These are phyloP conservation scores for Merodon equestris DNA, from an alignment of 2,888 invertebrate species.

Conservation along the genomic window DNA sequence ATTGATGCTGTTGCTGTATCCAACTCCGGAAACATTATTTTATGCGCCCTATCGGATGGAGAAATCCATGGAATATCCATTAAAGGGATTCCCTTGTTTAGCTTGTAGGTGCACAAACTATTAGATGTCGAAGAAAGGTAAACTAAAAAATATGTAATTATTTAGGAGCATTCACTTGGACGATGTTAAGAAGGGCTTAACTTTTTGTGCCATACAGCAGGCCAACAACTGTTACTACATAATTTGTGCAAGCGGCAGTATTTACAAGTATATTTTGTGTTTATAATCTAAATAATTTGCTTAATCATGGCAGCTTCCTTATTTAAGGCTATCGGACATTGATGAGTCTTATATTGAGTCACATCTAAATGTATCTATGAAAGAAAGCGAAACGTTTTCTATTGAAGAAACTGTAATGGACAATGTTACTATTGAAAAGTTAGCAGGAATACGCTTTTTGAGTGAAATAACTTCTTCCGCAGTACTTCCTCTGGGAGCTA, in stretches of 20 bases:
- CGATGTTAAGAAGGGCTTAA: conserved; percentile 72
- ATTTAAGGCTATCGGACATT: conserved; percentile 73
- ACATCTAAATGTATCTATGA: conserved; percentile 72
- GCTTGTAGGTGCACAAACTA: conserved; percentile 69
- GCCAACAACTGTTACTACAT: conserved; percentile 72
- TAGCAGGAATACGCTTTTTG: conserved; percentile 69
- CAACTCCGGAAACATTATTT: conserved; percentile 75
- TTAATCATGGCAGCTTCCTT: background rate
- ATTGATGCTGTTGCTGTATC: conserved; percentile 76
- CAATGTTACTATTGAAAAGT: conserved; percentile 71
- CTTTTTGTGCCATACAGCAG: conserved; percentile 74
- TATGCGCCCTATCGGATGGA: conserved; percentile 76
- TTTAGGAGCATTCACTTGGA: conserved; percentile 72
- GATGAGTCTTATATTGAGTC: conserved; percentile 73
- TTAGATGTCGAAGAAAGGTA: background rate
- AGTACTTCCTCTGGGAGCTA: conserved; percentile 52
- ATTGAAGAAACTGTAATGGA: conserved; percentile 72
- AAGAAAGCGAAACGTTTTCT: conserved; percentile 73
- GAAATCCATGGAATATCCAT: conserved; percentile 77
- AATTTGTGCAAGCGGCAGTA: conserved; percentile 75
- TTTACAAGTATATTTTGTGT: conserved; percentile 75
- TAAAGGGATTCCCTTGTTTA: conserved; percentile 76
- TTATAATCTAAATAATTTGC: background rate
- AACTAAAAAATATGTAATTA: background rate
- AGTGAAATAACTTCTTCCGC: conserved; percentile 69